Evolutionary conservation across 2,113 vertebrate genomes (phyloP).

Genomic region (Dissostichus mawsoni): DNA sequence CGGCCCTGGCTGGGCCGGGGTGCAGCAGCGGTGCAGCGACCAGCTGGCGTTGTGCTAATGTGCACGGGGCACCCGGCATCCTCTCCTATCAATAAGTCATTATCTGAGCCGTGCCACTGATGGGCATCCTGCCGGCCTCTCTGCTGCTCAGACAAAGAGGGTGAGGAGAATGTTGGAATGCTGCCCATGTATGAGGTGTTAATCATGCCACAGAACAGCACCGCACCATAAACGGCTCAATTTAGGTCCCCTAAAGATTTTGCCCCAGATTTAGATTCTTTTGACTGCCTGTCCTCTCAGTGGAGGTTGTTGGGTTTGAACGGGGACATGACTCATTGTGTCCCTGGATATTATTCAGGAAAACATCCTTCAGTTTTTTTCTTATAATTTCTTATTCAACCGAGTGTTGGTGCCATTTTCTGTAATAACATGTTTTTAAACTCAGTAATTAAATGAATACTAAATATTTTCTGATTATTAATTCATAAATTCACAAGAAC

Average conservation of each 20-base stretch:
- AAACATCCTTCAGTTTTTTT: neutral
- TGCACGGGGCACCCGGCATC: conserved; percentile 80
- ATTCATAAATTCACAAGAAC: too few relatives aligned
- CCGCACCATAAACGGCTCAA: neutral
- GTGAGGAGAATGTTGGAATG: conserved; percentile 42
- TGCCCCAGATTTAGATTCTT: neutral
- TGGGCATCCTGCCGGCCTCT: conserved; percentile 71
- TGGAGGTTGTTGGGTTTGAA: neutral
- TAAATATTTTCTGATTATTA: too few relatives aligned
- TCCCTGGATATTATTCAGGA: neutral
- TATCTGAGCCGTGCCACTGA: conserved; percentile 86
- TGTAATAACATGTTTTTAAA: too few relatives aligned
- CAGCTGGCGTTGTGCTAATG: conserved; percentile 86
- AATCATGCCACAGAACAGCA: conserved; percentile 26
- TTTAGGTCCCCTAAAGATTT: neutral
- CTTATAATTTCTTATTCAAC: neutral
- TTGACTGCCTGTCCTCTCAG: neutral
- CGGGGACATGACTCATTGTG: neutral
- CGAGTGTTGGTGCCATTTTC: too few relatives aligned
- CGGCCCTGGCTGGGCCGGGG: neutral
- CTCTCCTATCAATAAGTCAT: conserved; percentile 95
- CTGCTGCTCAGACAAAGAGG: conserved; percentile 44
- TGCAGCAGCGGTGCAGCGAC: conserved; percentile 71
- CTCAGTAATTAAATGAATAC: too few relatives aligned
- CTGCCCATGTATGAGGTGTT: conserved; percentile 56